phyloP scores from a whole-genome alignment of 2,797 vertebrate genomes.

The Gymnoscopelus microlampas region DNA sequence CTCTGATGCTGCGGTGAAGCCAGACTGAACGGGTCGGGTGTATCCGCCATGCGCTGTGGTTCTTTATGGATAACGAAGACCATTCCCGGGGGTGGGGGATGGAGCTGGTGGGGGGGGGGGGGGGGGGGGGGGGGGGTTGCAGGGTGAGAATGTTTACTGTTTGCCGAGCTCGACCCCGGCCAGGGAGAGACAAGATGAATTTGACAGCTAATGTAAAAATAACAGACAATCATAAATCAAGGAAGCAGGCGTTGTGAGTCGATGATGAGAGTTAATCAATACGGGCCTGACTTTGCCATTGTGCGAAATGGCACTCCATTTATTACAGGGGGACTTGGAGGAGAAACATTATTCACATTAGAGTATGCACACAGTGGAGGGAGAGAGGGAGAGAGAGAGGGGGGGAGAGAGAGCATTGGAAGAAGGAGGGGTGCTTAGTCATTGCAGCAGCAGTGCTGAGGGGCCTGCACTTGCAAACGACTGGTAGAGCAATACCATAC shows the following conservation, averaged over 20 bases:
- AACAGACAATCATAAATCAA: constrained; percentile 94
- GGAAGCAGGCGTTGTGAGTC: constrained; percentile 90
- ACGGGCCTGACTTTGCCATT: constrained; percentile 93
- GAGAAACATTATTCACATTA: constrained; percentile 87
- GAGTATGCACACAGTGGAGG: constrained; percentile 75
- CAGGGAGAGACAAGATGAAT: constrained; percentile 92
- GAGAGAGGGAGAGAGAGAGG: constrained; percentile 44
- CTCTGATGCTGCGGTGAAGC: constrained; percentile 43
- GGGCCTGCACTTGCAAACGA: constrained; percentile 50
- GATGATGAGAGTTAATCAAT: constrained; percentile 97
- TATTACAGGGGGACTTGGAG: constrained; percentile 87
- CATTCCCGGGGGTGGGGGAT: constrained; percentile 21
- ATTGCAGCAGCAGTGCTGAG: constrained; percentile 50
- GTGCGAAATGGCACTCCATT: constrained; percentile 95
- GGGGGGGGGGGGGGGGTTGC: constrained; percentile 21
- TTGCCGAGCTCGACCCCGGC: constrained; percentile 82
- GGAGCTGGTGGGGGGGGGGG: constrained; percentile 15
- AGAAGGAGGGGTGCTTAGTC: constrained; percentile 71
- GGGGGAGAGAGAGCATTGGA: constrained; percentile 26
- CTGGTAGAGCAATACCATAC: neutral
- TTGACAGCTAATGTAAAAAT: constrained; percentile 97
- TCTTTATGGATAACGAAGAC: constrained; percentile 45
- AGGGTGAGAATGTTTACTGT: constrained; percentile 84
- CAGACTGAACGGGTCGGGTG: constrained; percentile 38
- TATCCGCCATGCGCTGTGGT: constrained; percentile 32